Percentiles rank a stretch among this genome's conserved stretches.
Conservation (phyloP, 2,888 invertebrate species). For the Agyllia agylla region DNA sequence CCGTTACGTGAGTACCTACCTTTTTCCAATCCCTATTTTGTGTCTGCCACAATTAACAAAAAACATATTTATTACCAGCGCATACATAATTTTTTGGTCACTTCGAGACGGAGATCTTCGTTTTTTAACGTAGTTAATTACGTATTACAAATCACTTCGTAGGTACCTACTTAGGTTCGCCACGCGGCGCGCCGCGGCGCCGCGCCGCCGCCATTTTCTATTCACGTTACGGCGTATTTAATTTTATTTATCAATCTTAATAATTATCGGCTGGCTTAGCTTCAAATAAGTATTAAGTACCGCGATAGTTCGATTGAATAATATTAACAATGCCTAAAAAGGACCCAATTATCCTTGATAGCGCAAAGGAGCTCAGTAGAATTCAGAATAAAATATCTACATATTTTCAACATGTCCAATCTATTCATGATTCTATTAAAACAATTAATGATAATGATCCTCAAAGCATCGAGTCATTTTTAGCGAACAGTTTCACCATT, state of each 20-base stretch:
- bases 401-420: background rate
- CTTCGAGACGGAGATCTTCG: background rate
- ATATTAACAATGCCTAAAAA: background rate
- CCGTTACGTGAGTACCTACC: background rate
- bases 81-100: background rate
- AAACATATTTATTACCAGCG: background rate
- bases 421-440: background rate
- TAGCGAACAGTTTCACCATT: background rate
- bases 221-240: background rate
- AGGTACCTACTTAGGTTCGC: background rate
- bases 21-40: background rate
- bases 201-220: background rate
- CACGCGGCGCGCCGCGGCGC: background rate
- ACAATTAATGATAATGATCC: background rate
- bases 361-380: background rate
- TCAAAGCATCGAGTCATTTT: background rate
- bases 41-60: background rate
- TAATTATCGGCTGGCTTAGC: background rate
- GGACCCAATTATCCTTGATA: background rate
- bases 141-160: background rate
- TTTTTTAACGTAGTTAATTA: background rate
- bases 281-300: background rate
- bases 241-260: background rate
- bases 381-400: background rate
- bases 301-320: background rate